Evolutionary conservation across 2,888 invertebrate genomes (phyloP), one percentile per base, ranked within the genome.

Genomic region (Argynnis bischoffii): DNA sequence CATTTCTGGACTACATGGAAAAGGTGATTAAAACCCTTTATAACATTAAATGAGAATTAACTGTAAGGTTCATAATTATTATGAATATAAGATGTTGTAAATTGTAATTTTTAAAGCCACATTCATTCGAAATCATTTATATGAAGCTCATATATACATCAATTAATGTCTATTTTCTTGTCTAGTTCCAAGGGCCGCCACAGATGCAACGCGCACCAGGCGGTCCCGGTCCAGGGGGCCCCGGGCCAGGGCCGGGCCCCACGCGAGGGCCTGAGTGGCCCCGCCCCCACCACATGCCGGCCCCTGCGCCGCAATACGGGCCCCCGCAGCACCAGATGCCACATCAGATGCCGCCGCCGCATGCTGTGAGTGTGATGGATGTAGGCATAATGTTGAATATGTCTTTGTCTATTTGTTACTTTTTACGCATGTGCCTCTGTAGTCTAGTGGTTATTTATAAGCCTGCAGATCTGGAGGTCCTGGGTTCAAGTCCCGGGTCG

Each of bases 301-400:
- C 89, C 63, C 89, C 87, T 48, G 85, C 87, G 66, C 90, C 90
- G 50, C 89, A 89, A 79, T 89, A 90, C 77, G 88, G 88, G 6
- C 91, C 90, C 11, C 92, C 91, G 69, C 93, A 90, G 67, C 92
- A 92, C 71, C 92, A 91, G 72, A 83, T 89, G 85, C 89, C 86
- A 61, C 91, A 90, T 63, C 92, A 90, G 75, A 85, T 90, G 89
- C 90, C 91, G 35, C 91, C 91, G 47, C 90, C 89, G 51, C 91
- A 92, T 64, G 86, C 85, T 65, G 91, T 90, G 55, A 76, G 82
- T 78, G 18, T 41, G 35, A 41, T 41, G 35, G n/a, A n/a, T 50
- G 16, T 50, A n/a, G 50, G 16, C 50, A 15, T 50, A 50, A n/a
- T 50, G 1, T 50, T 14, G 15, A 14, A 6, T n/a, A n/a, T 50